Evolutionary conservation across 1,140 invertebrate species (phyloP), one percentile per base, ranked within the genome.

Genomic region (Zaprionus gabonicus): DNA sequence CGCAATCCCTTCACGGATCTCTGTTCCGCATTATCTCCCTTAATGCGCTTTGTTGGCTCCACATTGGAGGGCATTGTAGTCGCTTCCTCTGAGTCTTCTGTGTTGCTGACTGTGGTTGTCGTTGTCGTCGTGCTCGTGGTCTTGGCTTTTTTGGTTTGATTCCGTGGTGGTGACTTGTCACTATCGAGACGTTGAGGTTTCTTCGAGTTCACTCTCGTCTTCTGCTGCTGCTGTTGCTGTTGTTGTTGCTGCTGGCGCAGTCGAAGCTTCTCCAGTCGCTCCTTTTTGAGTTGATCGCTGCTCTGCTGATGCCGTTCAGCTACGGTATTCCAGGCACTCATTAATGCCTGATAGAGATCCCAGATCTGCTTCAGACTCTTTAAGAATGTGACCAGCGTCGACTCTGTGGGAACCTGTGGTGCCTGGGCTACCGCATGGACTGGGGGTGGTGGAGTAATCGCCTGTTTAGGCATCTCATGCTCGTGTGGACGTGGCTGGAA

Each of bases 301-400:
- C 76, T 90, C 66, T 86, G 55, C 53, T 92, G 82, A 71, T 91
- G 84, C 5, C 82, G 82, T 15, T 91, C 74, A 25, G 79, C 58
- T 4, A 92, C 76, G 0, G 76, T 41, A 36, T 73, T 78, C 91
- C 91, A 92, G 7, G 91, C 91, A 10, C 78, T 71, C 34, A 78
- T 71, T 15, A 92, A 31, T 1, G 91, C 91, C 72, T 85, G 81
- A 58, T 92, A 92, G 1, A 92, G 67, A 71, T 92, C 91, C 91
- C 91, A 92, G 27, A 92, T 76, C 66, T 90, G 85, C 36, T 92
- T 92, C 0, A 92, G 57, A 17, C 77, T 76, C 46, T 90, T 92
- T 5, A 92, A 36, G 13, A 92, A 68, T 9, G 84, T 82, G 2
- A 92, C 66, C 27, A 92, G 34, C 6, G 86, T 78, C 0, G 84